Base-by-base conservation (phyloP, 1,140 invertebrate species). In the Steinernema khuongi region DNA sequence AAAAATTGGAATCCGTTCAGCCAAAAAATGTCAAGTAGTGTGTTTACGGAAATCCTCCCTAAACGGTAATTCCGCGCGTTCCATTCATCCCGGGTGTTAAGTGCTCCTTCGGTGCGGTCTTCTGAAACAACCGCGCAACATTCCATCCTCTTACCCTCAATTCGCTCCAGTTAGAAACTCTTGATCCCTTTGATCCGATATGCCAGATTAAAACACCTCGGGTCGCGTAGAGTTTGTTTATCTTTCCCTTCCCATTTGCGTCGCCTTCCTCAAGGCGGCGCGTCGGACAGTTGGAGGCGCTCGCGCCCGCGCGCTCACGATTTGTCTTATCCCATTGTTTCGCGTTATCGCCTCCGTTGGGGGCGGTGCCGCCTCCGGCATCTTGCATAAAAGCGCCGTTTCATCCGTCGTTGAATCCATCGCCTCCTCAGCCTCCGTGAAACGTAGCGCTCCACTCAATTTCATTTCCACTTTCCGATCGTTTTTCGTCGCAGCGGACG, bases 321-420 rank as follows among this genome's bases (percentile, higher is more conserved):
- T 60, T 22, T 60, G 50, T 60, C 50, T 60, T 60, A 60, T 60
- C 50, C 50, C 50, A 60, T 60, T 60, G 50, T 60, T 60, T 60
- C 50, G 50, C 22, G 50, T 60, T 60, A 60, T 60, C 50, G 50
- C 50, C 50, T 14, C 26, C 50, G 50, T 60, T n/a, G 50, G 7
- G 50, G 50, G 50, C 50, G 50, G 50, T 22, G 22, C 50, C 19
- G 50, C 50, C 50, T 60, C 50, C 14, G 50, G 50, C 50, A 60
- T 60, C 50, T 26, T 60, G 50, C 50, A 60, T 60, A 60, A 60
- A 60, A 60, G 50, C 50, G 11, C 50, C 50, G 50, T 17, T 22
- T 60, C 50, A 22, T 60, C 50, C 19, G 14, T 22, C 36, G 36
- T 11, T 7, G 50, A 60, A 60, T 60, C 50, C 22, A 22, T 60